phyloP scores from a whole-genome alignment of 2,888 invertebrate genomes.

The Phortica okadai region DNA sequence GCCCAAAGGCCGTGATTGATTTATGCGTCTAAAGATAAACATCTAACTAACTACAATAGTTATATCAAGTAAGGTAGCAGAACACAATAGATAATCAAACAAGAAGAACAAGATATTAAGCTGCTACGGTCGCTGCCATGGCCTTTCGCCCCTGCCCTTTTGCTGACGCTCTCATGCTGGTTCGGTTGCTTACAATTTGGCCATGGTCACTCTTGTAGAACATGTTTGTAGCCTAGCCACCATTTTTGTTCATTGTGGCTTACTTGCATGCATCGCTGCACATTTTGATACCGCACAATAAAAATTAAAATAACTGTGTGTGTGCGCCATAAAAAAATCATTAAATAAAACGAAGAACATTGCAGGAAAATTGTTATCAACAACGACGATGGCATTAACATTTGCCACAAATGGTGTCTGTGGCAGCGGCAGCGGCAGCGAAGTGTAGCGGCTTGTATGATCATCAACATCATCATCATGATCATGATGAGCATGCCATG shows the following conservation, averaged over 20 bases:
- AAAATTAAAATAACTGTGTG: background rate
- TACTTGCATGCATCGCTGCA: conserved; percentile 52
- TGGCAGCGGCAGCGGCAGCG: conserved; percentile 35
- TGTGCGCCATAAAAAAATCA: background rate
- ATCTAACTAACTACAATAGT: background rate
- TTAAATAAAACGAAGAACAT: background rate
- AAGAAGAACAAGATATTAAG: background rate
- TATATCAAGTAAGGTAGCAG: background rate
- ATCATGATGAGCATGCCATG: too few relatives aligned
- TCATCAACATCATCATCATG: too few relatives aligned
- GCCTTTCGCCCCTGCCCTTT: too few relatives aligned
- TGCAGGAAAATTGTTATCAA: background rate
- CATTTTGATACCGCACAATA: conserved; percentile 39
- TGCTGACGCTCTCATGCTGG: too few relatives aligned
- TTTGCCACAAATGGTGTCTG: conserved; percentile 50
- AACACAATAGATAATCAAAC: conserved; percentile 5
- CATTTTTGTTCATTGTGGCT: background rate
- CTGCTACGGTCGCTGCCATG: too few relatives aligned
- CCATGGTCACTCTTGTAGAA: background rate
- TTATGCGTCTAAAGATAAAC: conserved; percentile 24
- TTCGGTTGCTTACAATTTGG: too few relatives aligned
- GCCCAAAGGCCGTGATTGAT: conserved; percentile 21
- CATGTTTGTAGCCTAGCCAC: background rate
- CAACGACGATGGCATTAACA: conserved; percentile 50
- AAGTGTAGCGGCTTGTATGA: too few relatives aligned